These are phyloP conservation scores for Caenorhabditis sp. DNA, from an alignment of 2,888 invertebrate genomes.

Conservation along the genomic window DNA sequence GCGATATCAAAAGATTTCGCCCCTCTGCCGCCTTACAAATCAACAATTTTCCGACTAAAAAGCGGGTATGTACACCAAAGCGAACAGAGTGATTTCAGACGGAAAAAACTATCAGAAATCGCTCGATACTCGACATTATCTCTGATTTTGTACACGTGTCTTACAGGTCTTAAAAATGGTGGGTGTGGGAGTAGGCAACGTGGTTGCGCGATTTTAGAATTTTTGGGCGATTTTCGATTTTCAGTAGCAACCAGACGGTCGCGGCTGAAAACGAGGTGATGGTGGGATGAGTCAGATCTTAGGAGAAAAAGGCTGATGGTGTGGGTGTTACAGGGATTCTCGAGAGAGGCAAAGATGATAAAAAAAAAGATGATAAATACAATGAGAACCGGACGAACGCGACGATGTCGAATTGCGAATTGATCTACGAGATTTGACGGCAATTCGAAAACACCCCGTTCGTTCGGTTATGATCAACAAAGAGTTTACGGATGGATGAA, in stretches of 20 bases:
- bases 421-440: too few species aligned
- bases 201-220: too few species aligned
- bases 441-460: too few species aligned
- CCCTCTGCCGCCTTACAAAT: background rate
- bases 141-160: constrained; percentile 43
- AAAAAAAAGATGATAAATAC: constrained; percentile 47
- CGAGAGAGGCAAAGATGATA: constrained; percentile 26
- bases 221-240: too few species aligned
- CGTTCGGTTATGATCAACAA: constrained; percentile 21
- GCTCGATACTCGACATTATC: constrained; percentile 31
- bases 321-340: constrained; percentile 35
- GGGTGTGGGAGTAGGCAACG: constrained; percentile 5
- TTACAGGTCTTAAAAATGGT: constrained; percentile 17
- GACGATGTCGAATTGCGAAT: too few species aligned
- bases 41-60: constrained; percentile 52
- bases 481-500: constrained; percentile 9
- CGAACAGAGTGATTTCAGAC: background rate
- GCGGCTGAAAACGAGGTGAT: too few species aligned
- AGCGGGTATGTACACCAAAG: constrained; percentile 49
- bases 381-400: background rate
- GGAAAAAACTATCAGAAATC: too few species aligned
- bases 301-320: constrained; percentile 21
- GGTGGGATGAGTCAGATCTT: constrained; percentile 32
- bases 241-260: too few species aligned
- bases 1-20: background rate